Evolutionary conservation across 2,888 invertebrate species (phyloP), one percentile per base, ranked within the genome.

Genomic region (Eurytoma californica): DNA sequence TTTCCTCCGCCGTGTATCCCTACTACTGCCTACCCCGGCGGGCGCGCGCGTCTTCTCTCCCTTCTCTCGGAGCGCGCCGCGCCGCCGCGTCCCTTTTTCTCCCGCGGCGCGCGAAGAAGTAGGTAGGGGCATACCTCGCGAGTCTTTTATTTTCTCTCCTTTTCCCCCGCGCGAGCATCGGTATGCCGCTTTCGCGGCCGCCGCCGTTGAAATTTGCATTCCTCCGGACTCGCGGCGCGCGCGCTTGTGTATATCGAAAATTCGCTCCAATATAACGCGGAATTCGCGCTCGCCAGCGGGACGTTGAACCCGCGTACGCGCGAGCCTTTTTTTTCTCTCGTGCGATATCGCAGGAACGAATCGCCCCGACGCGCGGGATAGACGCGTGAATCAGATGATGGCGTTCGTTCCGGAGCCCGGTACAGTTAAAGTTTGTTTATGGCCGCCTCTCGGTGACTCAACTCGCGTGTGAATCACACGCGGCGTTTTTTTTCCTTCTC

Each of bases 71-170:
- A 24, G 24, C 16, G 61, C 51, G 65, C 18, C 16, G 61, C 51
- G 65, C 18, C n/a, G 57, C n/a, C 47, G 76, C 76, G 76, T 66
- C 65, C 76, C 65, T 66, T 76, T 76, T 63, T 65, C 63, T 55
- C 30, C 7, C 57, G 61, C 20, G 9, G 30, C 55, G 20, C 55
- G 53, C n/a, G 39, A 63, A n/a, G 18, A 3, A 47, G 51, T 28
- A n/a, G 58, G n/a, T 49, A 28, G 20, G 49, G 16, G 16, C 18
- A 70, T 28, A 39, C 39, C 39, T 58, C 58, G 24, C 20, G 58
- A 28, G 57, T 39, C 57, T 63, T 72, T 72, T 61, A 72, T 72
- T 67, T 75, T 75, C 39, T 60, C 47, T 39, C 39, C 39, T 9
- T 39, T 39, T 9, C 39, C 7, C 39, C 39, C 39, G 39, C 7